Conservation (phyloP, 2,797 vertebrate species). For the Propithecus deckenii region DNA sequence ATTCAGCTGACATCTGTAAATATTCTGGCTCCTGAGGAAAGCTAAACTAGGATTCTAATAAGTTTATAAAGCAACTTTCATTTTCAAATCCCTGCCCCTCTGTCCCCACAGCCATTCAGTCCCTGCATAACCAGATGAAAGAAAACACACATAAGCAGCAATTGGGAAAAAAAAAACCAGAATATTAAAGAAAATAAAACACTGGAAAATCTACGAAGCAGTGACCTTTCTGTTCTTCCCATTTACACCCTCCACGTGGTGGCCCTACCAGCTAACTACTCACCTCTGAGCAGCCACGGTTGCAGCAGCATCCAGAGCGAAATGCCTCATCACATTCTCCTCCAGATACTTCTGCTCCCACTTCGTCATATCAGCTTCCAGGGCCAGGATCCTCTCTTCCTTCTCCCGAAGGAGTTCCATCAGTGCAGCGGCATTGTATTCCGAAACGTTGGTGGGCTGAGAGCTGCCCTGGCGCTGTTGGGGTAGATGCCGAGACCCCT, state of each 20-base stretch:
- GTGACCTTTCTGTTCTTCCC: background rate
- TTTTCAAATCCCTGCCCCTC: slow-evolving; percentile 5
- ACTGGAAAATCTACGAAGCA: background rate
- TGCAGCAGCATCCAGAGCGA: slow-evolving; percentile 96
- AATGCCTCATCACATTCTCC: slow-evolving; percentile 99
- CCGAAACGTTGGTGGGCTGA: slow-evolving; percentile 86
- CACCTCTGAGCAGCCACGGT: slow-evolving; percentile 97
- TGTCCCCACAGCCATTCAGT: background rate
- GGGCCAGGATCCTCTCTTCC: slow-evolving; percentile 95
- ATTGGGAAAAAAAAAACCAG: background rate
- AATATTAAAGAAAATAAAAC: background rate
- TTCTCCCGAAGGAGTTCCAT: slow-evolving; percentile 98
- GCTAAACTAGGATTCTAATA: background rate
- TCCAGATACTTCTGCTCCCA: slow-evolving; percentile 99
- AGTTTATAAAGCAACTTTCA: background rate
- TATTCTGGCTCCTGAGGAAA: slow-evolving; percentile 21
- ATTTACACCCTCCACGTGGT: background rate
- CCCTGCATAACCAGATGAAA: background rate
- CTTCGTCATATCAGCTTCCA: slow-evolving; percentile 99
- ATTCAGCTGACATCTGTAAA: background rate
- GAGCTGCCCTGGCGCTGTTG: slow-evolving; percentile 92
- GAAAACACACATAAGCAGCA: background rate
- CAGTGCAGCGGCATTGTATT: slow-evolving; percentile 92
- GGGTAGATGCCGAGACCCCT: background rate
- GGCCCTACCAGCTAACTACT: slow-evolving; percentile 9